phyloP scores from a whole-genome alignment of 2,113 vertebrate genomes.

The Pelecanus crispus region DNA sequence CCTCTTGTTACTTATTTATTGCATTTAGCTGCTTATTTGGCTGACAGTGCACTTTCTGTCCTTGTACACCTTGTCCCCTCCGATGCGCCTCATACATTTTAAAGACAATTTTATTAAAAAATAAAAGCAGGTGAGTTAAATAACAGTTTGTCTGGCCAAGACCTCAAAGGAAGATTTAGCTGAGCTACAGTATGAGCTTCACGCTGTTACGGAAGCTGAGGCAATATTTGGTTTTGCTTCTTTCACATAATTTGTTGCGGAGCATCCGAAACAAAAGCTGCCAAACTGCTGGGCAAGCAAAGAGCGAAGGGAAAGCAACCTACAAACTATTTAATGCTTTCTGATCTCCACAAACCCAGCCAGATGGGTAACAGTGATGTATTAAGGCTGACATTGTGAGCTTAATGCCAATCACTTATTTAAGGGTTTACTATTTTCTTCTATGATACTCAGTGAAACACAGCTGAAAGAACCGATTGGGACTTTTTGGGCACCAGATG shows the following conservation, averaged over 20 bases:
- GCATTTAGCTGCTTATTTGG: conserved; percentile 29
- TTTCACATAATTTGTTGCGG: background rate
- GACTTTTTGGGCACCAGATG: background rate
- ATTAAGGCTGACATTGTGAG: background rate
- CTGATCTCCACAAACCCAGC: background rate
- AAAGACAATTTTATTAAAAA: conserved; percentile 62
- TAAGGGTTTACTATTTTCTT: background rate
- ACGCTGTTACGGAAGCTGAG: background rate
- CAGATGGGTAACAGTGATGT: background rate
- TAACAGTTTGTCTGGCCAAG: background rate
- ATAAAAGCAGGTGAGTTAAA: conserved; percentile 27
- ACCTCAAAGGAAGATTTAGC: conserved; percentile 28
- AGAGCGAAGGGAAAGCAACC: background rate
- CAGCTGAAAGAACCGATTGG: background rate
- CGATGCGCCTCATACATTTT: conserved; percentile 10
- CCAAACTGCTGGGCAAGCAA: background rate
- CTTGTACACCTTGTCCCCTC: conserved; percentile 11
- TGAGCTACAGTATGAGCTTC: background rate
- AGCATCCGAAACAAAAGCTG: background rate
- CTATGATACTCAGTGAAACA: background rate
- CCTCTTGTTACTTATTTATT: conserved; percentile 46
- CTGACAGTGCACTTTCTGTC: conserved; percentile 30
- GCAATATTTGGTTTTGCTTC: conserved; percentile 6
- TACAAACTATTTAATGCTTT: background rate
- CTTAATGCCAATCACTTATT: background rate